Base-by-base conservation (phyloP, 2,797 vertebrate species). In the Galagoides demidoff region DNA sequence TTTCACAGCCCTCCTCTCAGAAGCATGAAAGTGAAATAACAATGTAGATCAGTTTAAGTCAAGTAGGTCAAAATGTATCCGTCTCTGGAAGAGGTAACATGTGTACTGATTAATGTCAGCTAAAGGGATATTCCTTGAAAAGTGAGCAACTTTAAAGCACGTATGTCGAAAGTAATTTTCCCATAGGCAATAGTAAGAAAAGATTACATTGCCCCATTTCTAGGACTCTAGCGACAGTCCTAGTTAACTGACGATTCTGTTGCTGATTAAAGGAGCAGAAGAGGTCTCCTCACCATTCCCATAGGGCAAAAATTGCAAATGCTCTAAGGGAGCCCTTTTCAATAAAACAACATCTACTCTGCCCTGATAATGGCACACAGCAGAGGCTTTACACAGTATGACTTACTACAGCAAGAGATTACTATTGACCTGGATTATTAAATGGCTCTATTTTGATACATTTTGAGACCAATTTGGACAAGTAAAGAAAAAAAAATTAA, bases 171-270 rank as follows among this genome's bases (percentile, higher is more conserved):
- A 91, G 78, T 31, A 91, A 94, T 96, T 94, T 96, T 90, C 64
- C 79, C 59, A 68, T 64, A 86, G 93, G 76, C 94, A 91, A 88
- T 94, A 95, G 93, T 92, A 79, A 97, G 90, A 89, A 94, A 59
- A 96, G 81, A 96, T 89, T 91, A 27, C 63, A 84, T 76, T 96
- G 84, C 90, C 52, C 92, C 63, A 84, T 95, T 94, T 95, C 79
- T 92, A 93, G 86, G 96, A 95, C 86, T 95, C n/a, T 31, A 90
- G 49, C 63, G 91, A 89, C 64, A 87, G 61, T 95, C 92, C 91
- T 61, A 96, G 92, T 96, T 96, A 96, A 95, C 94, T 96, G 92
- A 89, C 93, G 92, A 92, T 91, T 95, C 84, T 92, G 87, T 79
- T 79, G 31, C 87, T 96, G 87, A 95, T 95, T 96, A 96, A 96